Evolutionary conservation across 2,797 vertebrate species (phyloP), one percentile per base, ranked within the genome.

Genomic region (Sebastes itinus): DNA sequence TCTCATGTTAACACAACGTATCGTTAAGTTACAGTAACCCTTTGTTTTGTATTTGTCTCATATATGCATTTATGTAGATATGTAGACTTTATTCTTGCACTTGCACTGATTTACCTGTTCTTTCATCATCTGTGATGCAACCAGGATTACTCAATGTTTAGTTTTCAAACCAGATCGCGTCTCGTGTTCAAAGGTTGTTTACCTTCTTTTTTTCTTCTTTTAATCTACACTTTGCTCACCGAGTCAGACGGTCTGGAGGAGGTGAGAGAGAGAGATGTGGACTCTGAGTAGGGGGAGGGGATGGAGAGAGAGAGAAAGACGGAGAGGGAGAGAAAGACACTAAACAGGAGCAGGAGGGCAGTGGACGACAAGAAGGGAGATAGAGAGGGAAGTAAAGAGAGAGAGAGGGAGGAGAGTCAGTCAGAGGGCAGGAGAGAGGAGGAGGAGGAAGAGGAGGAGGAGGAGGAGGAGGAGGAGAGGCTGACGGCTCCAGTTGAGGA

Each of bases 401-500:
- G 66, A 23, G 58, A 6, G 20, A 60, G 65, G 8, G 22, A 46
- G 67, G 28, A 52, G 71, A 66, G 71, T 62, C 58, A 80, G 72
- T 73, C 54, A 32, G 61, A 78, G 76, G 67, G 58, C 56, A 75
- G 68, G 30, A 49, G 42, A 33, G 32, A 32, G 59, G 70, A 82
- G 72, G 70, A n/a, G n/a, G n/a, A n/a, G n/a, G n/a, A n/a, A n/a
- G n/a, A n/a, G n/a, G n/a, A 30, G 25, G 72, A 77, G 77, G 70
- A 82, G 72, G 72, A 32, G 27, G 72, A 77, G 78, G 70, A 82
- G 72, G 72, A 32, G 16, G 69, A 77, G 76, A 78, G 75, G 88
- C 83, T 85, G 87, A 90, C 63, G 54, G 81, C 88, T 87, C 11
- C 25, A 86, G 81, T 80, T 89, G 89, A 92, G 85, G 90, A 92